These are phyloP conservation scores for Chrysotoxum bicinctum DNA, from an alignment of 2,888 invertebrate genomes.

Conservation along the genomic window DNA sequence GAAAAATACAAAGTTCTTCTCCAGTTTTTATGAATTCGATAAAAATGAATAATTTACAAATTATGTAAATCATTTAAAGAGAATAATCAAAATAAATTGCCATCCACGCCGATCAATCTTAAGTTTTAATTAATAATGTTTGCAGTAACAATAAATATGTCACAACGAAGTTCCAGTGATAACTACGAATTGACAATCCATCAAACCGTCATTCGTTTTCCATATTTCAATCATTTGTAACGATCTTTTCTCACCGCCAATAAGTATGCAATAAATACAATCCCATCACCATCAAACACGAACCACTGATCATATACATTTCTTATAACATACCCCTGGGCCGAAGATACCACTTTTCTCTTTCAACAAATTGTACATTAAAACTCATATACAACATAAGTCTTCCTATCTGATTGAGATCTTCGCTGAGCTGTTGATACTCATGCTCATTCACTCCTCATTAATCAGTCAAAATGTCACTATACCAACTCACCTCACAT, in stretches of 20 bases:
- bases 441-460: background rate
- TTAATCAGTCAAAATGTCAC: conserved; percentile 54
- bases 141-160: background rate
- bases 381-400: conserved; percentile 4
- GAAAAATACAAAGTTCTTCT: too few species aligned
- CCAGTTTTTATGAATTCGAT: too few species aligned
- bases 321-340: conserved; percentile 36
- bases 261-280: conserved; percentile 50
- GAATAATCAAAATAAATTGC: too few species aligned
- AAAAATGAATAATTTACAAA: too few species aligned
- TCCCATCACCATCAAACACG: background rate
- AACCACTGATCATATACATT: background rate
- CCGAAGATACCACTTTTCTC: background rate
- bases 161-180: background rate
- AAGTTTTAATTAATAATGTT: too few species aligned
- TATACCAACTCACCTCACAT: conserved; percentile 22
- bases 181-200: background rate
- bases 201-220: background rate
- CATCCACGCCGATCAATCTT: too few species aligned
- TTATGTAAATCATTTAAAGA: too few species aligned
- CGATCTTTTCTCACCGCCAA: background rate
- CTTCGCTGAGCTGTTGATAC: background rate
- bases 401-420: conserved; percentile 9
- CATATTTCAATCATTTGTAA: background rate
- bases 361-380: background rate